Evolutionary conservation across 2,888 invertebrate genomes (phyloP).

Genomic region (Lepidocyrtoides sp.): DNA sequence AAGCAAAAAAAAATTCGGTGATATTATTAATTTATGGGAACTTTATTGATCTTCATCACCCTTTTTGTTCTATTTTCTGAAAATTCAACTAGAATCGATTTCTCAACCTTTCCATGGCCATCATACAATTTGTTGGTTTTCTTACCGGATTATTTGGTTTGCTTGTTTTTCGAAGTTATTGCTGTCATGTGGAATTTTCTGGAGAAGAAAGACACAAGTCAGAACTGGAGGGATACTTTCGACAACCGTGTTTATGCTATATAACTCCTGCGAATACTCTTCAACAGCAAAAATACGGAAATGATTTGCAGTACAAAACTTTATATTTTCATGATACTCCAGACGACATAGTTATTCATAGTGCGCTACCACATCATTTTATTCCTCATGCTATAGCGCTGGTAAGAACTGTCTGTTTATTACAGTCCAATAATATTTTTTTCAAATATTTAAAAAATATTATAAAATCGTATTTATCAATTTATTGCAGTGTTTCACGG

Average conservation of each 20-base stretch:
- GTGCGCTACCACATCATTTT: slow-evolving; percentile 60
- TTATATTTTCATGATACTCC: slow-evolving; percentile 48
- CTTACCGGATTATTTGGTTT: slow-evolving; percentile 48
- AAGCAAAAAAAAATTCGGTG: not conserved
- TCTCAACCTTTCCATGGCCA: slow-evolving; percentile 38
- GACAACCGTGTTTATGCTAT: not conserved
- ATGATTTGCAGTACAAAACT: slow-evolving; percentile 18
- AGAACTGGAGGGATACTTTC: slow-evolving; percentile 53
- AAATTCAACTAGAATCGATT: too few species aligned
- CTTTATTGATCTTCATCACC: not conserved
- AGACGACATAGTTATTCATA: slow-evolving; percentile 8
- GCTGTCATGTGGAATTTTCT: slow-evolving; percentile 61
- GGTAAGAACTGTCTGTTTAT: too few species aligned
- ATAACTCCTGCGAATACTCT: too few species aligned
- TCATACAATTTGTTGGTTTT: slow-evolving; percentile 30
- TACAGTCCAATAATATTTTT: too few species aligned
- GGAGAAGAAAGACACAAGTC: slow-evolving; percentile 48
- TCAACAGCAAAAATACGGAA: not conserved
- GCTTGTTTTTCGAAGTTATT: slow-evolving; percentile 53
- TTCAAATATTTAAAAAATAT: too few species aligned
- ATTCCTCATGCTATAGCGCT: slow-evolving; percentile 51
- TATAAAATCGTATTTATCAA: too few species aligned
- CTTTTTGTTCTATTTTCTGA: not conserved
- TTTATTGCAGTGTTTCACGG: slow-evolving; percentile 32
- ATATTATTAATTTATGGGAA: not conserved